Evolutionary conservation across 2,888 invertebrate genomes (phyloP).

Genomic region (Therioaphis trifolii): DNA sequence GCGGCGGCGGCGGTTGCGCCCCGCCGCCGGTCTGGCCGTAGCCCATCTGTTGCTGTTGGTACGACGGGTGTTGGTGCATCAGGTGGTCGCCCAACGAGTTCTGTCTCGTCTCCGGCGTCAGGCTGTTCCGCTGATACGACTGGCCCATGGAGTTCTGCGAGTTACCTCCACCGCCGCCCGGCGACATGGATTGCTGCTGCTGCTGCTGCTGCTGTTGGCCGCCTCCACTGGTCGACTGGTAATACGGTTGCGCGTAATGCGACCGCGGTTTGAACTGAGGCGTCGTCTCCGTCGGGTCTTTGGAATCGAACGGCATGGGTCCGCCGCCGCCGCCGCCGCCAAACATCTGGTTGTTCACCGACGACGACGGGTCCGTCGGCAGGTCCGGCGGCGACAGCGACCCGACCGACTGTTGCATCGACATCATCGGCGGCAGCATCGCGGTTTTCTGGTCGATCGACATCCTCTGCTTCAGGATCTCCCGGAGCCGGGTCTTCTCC

Average conservation of each 20-base stretch:
- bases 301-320: neutral
- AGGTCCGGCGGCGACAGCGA: neutral
- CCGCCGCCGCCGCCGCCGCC: neutral
- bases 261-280: slow-evolving; percentile 50
- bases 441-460: slow-evolving; percentile 59
- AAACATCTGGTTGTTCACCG: neutral
- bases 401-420: slow-evolving; percentile 1
- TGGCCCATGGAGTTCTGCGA: neutral
- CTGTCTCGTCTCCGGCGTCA: slow-evolving; percentile 46
- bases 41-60: slow-evolving; percentile 68
- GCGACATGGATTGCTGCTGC: slow-evolving; percentile 70
- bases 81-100: slow-evolving; percentile 68
- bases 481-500: slow-evolving; percentile 63
- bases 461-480: slow-evolving; percentile 60
- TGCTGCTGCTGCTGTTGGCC: slow-evolving; percentile 68
- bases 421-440: slow-evolving; percentile 17
- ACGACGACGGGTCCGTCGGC: neutral
- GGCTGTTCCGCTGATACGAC: slow-evolving; percentile 64
- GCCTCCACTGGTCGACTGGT: slow-evolving; percentile 63
- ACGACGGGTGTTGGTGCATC: slow-evolving; percentile 71
- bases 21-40: neutral
- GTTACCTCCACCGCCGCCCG: slow-evolving; percentile 65
- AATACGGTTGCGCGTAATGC: slow-evolving; percentile 55
- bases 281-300: slow-evolving; percentile 27
- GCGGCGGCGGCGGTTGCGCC: slow-evolving; percentile 6